These are phyloP conservation scores for Nymphalis polychloros DNA, from an alignment of 2,888 invertebrate genomes.

Conservation along the genomic window DNA sequence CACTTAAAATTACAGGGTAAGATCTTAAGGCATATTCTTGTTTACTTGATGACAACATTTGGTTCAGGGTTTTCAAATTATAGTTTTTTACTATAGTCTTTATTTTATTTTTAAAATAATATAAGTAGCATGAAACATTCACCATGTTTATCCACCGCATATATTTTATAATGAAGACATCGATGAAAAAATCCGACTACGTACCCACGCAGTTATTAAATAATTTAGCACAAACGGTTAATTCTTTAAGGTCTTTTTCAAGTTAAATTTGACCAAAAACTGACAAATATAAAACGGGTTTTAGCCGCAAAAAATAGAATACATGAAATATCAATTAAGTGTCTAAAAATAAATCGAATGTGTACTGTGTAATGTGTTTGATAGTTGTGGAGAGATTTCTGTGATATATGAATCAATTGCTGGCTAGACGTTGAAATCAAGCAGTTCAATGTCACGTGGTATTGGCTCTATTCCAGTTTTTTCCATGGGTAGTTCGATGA, in stretches of 20 bases:
- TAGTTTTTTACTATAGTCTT: background rate
- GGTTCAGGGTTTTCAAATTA: background rate
- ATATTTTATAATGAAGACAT: too few species aligned
- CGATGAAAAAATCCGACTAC: too few species aligned
- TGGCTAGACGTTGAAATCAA: background rate
- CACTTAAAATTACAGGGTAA: slow-evolving; percentile 2
- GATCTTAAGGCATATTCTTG: background rate
- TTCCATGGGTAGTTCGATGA: slow-evolving; percentile 13
- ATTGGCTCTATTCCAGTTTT: slow-evolving; percentile 20
- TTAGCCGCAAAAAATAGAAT: too few species aligned
- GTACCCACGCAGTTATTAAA: too few species aligned
- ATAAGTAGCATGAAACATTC: too few species aligned
- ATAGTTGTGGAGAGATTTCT: slow-evolving; percentile 14
- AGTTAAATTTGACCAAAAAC: too few species aligned
- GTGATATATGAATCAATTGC: slow-evolving; percentile 17
- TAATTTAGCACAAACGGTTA: too few species aligned
- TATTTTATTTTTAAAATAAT: too few species aligned
- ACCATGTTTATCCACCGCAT: too few species aligned
- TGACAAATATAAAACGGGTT: too few species aligned
- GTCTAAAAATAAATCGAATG: background rate
- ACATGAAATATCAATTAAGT: too few species aligned
- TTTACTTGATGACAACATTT: slow-evolving; percentile 3
- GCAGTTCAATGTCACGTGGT: background rate
- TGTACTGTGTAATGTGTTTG: slow-evolving; percentile 3
- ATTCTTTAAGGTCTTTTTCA: too few species aligned